Evolutionary conservation across 2,888 invertebrate genomes (phyloP), one percentile per base, ranked within the genome.

Genomic region (Anthrax anthrax): DNA sequence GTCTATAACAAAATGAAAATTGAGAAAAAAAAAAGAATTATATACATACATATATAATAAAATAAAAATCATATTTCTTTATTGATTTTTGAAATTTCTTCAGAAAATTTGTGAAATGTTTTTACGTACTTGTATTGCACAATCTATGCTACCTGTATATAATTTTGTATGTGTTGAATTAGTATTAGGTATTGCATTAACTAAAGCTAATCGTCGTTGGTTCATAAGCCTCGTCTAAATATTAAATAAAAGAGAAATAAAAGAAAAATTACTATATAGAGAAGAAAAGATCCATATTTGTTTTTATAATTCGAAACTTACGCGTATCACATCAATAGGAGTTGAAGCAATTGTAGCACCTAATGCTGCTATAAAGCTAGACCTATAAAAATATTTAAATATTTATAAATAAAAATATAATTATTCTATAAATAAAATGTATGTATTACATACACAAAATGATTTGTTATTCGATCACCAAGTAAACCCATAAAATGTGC

Each of bases 151-250:
- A 19, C 92, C 88, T 43, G 69, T 75, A 64, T 94, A 94, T 52
- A 91, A 55, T 73, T 70, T 19, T 60, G 56, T 23, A 52, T 48
- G 32, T 72, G 68, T 62, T 19, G 70, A 63, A 39, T 68, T 55
- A 17, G 59, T 58, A 40, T 67, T 69, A 34, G 61, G 57, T 27
- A 69, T 55, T 18, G 59, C 58, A 40, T 67, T 69, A 34, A 61
- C 57, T 23, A 70, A 63, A 42, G 73, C 72, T 48, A 77, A 64
- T 55, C 75, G 75, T 58, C 79, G 80, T 73, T 95, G 94, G 71
- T 91, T 92, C 95, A 95, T 95, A 57, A 95, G 69, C 53, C 94
- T 78, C 43, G 94, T 94, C 91, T 92, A n/a, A n/a, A n/a, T n/a
- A 70, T 38, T 76, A 75, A 49, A 23, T 23, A 23, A 23, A 23